Evolutionary conservation across 1,140 invertebrate genomes (phyloP).

Genomic region (Calliphora vicina): DNA sequence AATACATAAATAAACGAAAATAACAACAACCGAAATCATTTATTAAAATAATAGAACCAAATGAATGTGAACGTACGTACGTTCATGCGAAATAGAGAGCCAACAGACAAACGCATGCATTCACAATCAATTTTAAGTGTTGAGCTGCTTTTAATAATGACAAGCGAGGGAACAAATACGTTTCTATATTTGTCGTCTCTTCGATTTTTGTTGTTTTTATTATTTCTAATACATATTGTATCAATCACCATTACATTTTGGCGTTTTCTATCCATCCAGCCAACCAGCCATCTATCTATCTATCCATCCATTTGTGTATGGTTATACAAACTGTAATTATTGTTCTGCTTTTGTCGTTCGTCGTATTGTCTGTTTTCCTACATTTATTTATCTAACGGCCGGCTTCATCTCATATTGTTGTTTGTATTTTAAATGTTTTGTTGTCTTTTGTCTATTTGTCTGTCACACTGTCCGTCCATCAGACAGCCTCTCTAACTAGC

Average conservation of each 20-base stretch:
- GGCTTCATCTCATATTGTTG: background rate
- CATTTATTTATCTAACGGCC: background rate
- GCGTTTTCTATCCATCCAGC: background rate
- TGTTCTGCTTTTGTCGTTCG: background rate
- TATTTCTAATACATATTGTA: background rate
- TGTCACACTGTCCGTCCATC: background rate
- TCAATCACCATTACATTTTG: background rate
- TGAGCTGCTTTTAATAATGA: constrained; percentile 18
- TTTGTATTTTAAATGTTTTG: background rate
- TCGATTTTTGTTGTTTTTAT: background rate
- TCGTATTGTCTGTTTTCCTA: background rate
- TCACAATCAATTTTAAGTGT: constrained; percentile 19
- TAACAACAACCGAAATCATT: background rate
- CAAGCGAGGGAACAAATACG: constrained; percentile 24
- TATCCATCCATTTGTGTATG: background rate
- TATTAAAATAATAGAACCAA: background rate
- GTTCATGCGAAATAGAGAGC: background rate
- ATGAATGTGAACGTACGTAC: too few species aligned
- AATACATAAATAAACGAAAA: too few species aligned
- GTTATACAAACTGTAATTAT: background rate
- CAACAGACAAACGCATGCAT: background rate
- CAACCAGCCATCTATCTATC: background rate
- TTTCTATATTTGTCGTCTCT: background rate
- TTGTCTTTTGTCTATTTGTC: constrained; percentile 1
- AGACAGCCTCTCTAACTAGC: background rate